phyloP scores from a whole-genome alignment of 2,797 vertebrate species.

The Notolabrus celidotus region DNA sequence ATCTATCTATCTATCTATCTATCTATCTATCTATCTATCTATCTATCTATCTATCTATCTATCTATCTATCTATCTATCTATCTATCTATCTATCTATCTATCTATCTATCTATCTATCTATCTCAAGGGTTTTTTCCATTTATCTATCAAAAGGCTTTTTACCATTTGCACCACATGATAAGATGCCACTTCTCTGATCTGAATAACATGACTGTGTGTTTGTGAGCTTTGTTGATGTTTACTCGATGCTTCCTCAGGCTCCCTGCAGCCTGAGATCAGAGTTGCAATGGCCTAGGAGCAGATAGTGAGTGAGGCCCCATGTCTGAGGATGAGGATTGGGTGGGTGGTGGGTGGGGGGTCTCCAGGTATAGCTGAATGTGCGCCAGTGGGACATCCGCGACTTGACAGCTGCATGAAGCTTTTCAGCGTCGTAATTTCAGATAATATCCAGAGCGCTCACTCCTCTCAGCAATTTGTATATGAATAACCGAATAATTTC shows the following conservation, averaged over 20 bases:
- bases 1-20: conserved; percentile 57
- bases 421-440: conserved; percentile 98
- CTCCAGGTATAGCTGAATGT: conserved; percentile 76
- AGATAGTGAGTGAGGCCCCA: conserved; percentile 35
- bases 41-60: conserved; percentile 35
- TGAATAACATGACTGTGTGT: conserved; percentile 42
- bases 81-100: conserved; percentile 55
- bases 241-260: conserved; percentile 53
- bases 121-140: conserved; percentile 59
- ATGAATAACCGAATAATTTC: conserved; percentile 99
- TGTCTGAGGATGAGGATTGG: conserved; percentile 6
- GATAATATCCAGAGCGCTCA: conserved; percentile 97
- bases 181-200: conserved; percentile 25
- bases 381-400: conserved; percentile 83
- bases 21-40: conserved; percentile 52
- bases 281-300: conserved; percentile 40
- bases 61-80: conserved; percentile 43
- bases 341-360: conserved; percentile 29
- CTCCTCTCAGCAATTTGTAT: conserved; percentile 99
- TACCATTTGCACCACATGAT: conserved; percentile 34
- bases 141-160: conserved; percentile 44
- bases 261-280: conserved; percentile 60
- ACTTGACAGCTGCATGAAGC: conserved; percentile 95
- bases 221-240: conserved; percentile 67
- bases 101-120: conserved; percentile 52